Percentiles rank a stretch among this genome's conserved stretches.
Conservation (phyloP, 2,113 vertebrate genomes). For the Hyla sarda region DNA sequence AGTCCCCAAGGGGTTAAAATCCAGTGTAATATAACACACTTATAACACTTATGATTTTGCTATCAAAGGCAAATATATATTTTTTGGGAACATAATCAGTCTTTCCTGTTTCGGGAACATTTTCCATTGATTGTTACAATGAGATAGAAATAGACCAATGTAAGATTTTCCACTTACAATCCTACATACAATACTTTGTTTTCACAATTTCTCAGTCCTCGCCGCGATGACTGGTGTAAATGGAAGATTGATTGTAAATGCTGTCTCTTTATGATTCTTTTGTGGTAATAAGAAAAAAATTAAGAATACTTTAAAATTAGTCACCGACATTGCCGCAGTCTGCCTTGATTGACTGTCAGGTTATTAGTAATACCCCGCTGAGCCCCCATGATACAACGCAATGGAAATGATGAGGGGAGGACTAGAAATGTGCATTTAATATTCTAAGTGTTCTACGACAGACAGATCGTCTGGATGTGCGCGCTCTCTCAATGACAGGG, state of each 20-base stretch:
- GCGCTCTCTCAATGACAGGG: background rate
- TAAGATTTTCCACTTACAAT: background rate
- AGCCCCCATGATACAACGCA: constrained; percentile 32
- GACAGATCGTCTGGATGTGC: constrained; percentile 15
- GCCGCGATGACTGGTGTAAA: constrained; percentile 35
- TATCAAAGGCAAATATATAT: too few relatives aligned
- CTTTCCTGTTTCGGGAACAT: background rate
- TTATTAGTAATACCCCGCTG: constrained; percentile 50
- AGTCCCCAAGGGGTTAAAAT: too few relatives aligned
- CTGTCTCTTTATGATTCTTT: constrained; percentile 7
- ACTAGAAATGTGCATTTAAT: constrained; percentile 7
- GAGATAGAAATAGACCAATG: background rate
- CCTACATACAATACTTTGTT: background rate
- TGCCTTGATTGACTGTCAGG: constrained; percentile 48
- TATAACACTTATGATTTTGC: background rate
- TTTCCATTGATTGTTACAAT: background rate
- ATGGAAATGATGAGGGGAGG: constrained; percentile 12
- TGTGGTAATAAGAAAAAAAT: constrained; percentile 23
- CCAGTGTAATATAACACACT: too few relatives aligned
- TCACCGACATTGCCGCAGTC: constrained; percentile 27
- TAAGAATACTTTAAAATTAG: constrained; percentile 40
- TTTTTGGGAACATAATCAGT: background rate
- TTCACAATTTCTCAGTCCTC: background rate
- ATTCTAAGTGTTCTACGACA: constrained; percentile 12
- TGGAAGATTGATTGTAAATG: constrained; percentile 51